These are phyloP conservation scores for Dipodomys merriami DNA, from an alignment of 2,113 vertebrate genomes.

Conservation along the genomic window DNA sequence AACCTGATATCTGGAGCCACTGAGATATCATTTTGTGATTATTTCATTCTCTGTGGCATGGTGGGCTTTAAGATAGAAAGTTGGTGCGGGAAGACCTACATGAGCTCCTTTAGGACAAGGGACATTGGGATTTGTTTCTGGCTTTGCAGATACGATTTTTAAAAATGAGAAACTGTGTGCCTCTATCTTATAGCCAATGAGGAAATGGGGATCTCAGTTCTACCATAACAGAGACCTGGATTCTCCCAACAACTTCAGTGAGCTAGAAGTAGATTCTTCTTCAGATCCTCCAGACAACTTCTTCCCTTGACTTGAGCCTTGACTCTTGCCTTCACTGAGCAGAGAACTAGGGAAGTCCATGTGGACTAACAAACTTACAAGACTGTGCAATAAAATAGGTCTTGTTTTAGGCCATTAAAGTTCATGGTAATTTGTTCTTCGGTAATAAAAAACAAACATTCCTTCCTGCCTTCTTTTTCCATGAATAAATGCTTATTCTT, in stretches of 20 bases:
- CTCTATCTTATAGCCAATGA: not conserved
- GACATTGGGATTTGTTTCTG: not conserved
- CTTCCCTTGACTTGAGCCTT: not conserved
- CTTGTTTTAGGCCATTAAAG: constrained; percentile 15
- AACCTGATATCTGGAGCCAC: not conserved
- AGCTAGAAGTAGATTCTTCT: not conserved
- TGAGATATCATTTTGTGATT: not conserved
- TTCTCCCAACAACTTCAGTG: not conserved
- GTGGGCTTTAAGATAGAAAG: not conserved
- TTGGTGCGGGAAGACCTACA: not conserved
- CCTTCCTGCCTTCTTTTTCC: constrained; percentile 16
- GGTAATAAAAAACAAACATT: constrained; percentile 16
- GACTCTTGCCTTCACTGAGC: not conserved
- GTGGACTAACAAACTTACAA: not conserved
- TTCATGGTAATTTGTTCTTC: not conserved
- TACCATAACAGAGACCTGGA: not conserved
- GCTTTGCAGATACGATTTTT: not conserved
- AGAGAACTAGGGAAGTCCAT: not conserved
- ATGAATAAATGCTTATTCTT: constrained; percentile 61
- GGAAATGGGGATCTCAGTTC: not conserved
- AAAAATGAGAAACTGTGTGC: not conserved
- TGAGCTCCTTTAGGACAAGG: not conserved
- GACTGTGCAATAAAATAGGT: not conserved
- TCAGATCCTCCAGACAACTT: not conserved
- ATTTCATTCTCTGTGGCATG: not conserved